Evolutionary conservation across 2,113 vertebrate genomes (phyloP).

Genomic region (Sciurus niger): DNA sequence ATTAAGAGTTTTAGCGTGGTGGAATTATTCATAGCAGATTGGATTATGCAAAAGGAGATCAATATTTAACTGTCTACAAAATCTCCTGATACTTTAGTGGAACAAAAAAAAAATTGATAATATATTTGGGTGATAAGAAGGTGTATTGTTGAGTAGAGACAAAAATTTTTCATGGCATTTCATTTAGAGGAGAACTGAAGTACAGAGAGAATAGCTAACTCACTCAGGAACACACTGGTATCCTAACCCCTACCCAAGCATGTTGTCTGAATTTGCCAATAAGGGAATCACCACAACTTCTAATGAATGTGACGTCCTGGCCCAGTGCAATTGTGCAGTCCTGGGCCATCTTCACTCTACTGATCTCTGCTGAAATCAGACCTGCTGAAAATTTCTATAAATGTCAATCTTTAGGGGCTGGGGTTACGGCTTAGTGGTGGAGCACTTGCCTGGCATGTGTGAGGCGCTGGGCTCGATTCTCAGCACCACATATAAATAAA

Average conservation of each 20-base stretch:
- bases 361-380: not conserved
- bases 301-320: accelerated
- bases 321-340: not conserved
- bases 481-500: too few species aligned
- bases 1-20: not conserved
- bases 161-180: slow-evolving; percentile 52
- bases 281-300: not conserved
- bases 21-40: not conserved
- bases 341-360: not conserved
- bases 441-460: too few species aligned
- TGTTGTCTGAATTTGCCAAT: not conserved
- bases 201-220: slow-evolving; percentile 51
- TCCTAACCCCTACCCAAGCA: not conserved
- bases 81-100: not conserved
- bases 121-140: slow-evolving; percentile 8
- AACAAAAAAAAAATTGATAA: slow-evolving; percentile 21
- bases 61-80: not conserved
- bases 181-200: slow-evolving; percentile 24
- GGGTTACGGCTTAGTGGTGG: too few species aligned
- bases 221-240: not conserved
- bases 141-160: not conserved
- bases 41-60: not conserved
- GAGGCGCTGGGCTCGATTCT: too few species aligned
- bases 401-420: not conserved
- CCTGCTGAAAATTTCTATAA: not conserved